Base-by-base conservation (phyloP, 2,113 vertebrate genomes). In the Apteryx owenii region DNA sequence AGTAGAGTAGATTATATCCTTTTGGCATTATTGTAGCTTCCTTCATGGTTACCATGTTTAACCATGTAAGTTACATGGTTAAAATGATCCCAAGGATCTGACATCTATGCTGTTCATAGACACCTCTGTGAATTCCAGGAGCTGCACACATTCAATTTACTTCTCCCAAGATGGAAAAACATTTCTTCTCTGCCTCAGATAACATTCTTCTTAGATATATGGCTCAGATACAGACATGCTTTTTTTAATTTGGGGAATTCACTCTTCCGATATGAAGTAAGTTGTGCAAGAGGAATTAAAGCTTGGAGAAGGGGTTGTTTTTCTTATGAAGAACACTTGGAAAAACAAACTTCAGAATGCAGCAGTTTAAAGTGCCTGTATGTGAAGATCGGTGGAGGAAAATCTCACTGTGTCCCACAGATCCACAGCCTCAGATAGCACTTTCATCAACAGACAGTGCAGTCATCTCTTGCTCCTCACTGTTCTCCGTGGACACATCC, bases 341-440 rank as follows among this genome's bases (percentile, higher is more conserved):
- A 2, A 56, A 40, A 87, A 60, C 44, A 84, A 84, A 84, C 71
- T 14, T 84, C 79, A 66, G 84, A 78, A 65, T 13, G 22, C 78
- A 96, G 94, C 62, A 50, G 88, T 94, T 90, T 73, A 89, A 89
- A 93, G 71, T 75, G 78, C 81, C 82, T 70, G 31, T 64, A 64
- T 0, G 0, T 42, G 36, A 75, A 81, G 80, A 82, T 2, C 21
- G 0, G 0, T 11, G 40, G 56, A 40, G 60, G 78, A 69, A 66
- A 76, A 48, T 56, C n/a, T 91, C 81, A 56, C 62, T 38, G 8
- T 18, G 26, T 81, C 31, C 44, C 20, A 11, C 5, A 21, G 14
- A 51, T 71, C 28, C 29, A 42, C 48, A 19, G 60, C 50, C 73
- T 98, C 97, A 98, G 83, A 98, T 92, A 48, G 95, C 96, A 75